Percentiles rank a stretch among this genome's conserved stretches.
Evolutionary conservation across 2,888 invertebrate genomes (phyloP).

Genomic region (Mamestra brassicae): DNA sequence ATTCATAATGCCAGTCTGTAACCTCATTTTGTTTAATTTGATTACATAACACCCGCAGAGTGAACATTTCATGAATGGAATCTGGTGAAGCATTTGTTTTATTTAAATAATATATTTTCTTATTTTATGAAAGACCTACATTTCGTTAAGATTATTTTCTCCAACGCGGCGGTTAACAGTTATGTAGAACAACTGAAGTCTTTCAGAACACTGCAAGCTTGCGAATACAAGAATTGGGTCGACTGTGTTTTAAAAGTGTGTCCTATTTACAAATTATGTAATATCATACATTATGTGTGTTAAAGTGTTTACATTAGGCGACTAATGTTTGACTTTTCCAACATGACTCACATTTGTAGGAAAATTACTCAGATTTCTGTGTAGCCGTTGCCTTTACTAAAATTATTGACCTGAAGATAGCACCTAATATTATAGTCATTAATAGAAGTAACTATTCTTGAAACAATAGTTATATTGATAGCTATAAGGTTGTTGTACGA

Average conservation of each 20-base stretch:
- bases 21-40: conserved; percentile 80
- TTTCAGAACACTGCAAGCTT: conserved; percentile 70
- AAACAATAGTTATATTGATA: conserved; percentile 26
- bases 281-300: conserved; percentile 64
- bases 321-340: conserved; percentile 39
- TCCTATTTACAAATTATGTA: conserved; percentile 71
- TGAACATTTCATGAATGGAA: conserved; percentile 84
- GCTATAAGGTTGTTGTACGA: conserved; percentile 24
- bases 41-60: conserved; percentile 79
- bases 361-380: conserved; percentile 10
- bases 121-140: conserved; percentile 82
- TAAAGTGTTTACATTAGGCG: conserved; percentile 55
- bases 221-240: conserved; percentile 70
- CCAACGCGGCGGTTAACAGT: conserved; percentile 70
- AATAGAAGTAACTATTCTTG: neutral
- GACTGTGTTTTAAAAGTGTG: conserved; percentile 66
- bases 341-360: conserved; percentile 29
- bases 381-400: neutral
- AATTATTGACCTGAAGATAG: neutral
- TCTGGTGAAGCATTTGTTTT: conserved; percentile 77
- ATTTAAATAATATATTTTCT: conserved; percentile 73
- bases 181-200: conserved; percentile 71
- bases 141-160: conserved; percentile 77
- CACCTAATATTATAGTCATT: neutral
- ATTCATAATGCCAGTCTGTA: conserved; percentile 72